Conservation (phyloP, 1,140 invertebrate species). For the Scaptodrosophila lebanonensis region DNA sequence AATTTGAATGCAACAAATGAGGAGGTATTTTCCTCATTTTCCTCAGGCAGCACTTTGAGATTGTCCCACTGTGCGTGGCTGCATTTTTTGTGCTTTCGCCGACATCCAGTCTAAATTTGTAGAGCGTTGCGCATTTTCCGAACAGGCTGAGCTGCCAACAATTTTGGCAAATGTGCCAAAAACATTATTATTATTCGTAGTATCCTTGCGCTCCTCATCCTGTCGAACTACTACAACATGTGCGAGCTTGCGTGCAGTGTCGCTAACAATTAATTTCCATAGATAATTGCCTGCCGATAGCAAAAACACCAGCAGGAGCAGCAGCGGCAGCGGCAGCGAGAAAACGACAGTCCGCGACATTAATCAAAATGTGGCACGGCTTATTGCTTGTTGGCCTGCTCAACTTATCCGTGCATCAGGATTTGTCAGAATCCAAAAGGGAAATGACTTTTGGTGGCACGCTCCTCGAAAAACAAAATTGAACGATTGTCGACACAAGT, state of each 20-base stretch:
- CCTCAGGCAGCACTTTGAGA: too few species aligned
- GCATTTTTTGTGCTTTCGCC: conserved; percentile 30
- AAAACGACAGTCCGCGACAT: conserved; percentile 28
- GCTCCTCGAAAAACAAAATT: conserved; percentile 37
- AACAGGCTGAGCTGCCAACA: too few species aligned
- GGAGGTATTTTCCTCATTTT: too few species aligned
- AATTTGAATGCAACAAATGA: too few species aligned
- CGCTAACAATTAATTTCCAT: conserved; percentile 57
- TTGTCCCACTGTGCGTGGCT: conserved; percentile 21
- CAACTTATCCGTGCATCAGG: conserved; percentile 10
- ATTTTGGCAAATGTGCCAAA: neutral
- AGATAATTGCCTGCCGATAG: conserved; percentile 67
- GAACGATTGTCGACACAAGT: conserved; percentile 31
- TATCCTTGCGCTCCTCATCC: too few species aligned
- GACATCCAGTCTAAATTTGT: conserved; percentile 41
- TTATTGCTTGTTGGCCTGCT: conserved; percentile 28
- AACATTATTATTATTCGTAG: neutral
- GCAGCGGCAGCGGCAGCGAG: conserved; percentile 25
- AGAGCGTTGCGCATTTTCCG: conserved; percentile 17
- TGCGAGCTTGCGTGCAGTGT: conserved; percentile 27
- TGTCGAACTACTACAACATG: neutral
- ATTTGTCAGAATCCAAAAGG: conserved; percentile 48
- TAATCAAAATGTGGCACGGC: conserved; percentile 43
- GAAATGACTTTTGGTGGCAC: too few species aligned
- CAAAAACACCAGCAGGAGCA: conserved; percentile 27